These are phyloP conservation scores for Boulengeromyrus knoepffleri DNA, from an alignment of 2,113 vertebrate species.

Conservation along the genomic window DNA sequence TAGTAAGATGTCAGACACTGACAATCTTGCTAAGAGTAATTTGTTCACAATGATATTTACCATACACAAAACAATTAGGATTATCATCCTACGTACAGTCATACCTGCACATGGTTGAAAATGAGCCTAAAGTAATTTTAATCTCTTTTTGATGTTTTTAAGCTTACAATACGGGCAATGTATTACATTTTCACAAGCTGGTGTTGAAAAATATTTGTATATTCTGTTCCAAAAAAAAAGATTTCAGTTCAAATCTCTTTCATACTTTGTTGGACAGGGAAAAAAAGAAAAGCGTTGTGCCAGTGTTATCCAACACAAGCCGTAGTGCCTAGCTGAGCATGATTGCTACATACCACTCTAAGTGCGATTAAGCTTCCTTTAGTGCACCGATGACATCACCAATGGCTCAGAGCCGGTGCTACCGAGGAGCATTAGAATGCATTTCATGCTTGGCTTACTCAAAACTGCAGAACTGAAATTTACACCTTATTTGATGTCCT, in stretches of 20 bases:
- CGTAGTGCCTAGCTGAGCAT: slow-evolving; percentile 69
- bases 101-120: not conserved
- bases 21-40: not conserved
- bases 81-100: not conserved
- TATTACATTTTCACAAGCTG: not conserved
- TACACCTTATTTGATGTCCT: slow-evolving; percentile 83
- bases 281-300: slow-evolving; percentile 50
- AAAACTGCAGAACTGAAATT: slow-evolving; percentile 81
- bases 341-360: slow-evolving; percentile 66
- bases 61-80: not conserved
- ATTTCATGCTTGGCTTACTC: slow-evolving; percentile 76
- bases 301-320: slow-evolving; percentile 73
- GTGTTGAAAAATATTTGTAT: not conserved
- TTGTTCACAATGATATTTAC: slow-evolving; percentile 29
- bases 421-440: slow-evolving; percentile 78
- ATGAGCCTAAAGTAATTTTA: not conserved
- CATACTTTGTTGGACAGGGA: slow-evolving; percentile 26
- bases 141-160: slow-evolving; percentile 3
- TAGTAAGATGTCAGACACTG: not conserved
- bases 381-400: slow-evolving; percentile 69
- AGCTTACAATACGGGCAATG: not conserved
- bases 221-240: not conserved
- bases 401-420: slow-evolving; percentile 67
- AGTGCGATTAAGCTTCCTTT: slow-evolving; percentile 70
- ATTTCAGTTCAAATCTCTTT: not conserved